phyloP scores from a whole-genome alignment of 2,797 vertebrate genomes.

The Acanthiza pusilla region DNA sequence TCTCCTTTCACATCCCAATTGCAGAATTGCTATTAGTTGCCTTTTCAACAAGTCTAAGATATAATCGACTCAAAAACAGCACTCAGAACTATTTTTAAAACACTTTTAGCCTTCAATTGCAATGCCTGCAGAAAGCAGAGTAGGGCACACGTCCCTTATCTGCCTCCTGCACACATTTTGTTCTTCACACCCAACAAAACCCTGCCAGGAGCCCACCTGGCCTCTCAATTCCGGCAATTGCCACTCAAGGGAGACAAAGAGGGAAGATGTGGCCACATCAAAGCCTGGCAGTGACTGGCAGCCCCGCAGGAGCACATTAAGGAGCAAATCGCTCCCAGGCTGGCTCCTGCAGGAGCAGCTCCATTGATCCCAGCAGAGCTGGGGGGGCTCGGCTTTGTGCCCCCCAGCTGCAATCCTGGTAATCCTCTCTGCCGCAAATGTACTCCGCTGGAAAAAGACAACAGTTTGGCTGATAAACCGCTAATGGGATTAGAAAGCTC shows the following conservation, averaged over 20 bases:
- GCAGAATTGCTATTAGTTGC: accelerated
- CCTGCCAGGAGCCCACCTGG: not conserved
- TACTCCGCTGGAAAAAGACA: not conserved
- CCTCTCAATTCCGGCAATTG: accelerated
- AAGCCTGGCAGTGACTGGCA: not conserved
- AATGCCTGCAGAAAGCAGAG: not conserved
- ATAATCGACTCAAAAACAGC: accelerated
- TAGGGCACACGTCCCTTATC: not conserved
- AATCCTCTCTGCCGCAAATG: not conserved
- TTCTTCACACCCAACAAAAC: not conserved
- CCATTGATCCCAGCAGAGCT: not conserved
- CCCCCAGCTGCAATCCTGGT: not conserved
- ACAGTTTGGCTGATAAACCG: not conserved
- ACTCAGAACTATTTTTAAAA: not conserved
- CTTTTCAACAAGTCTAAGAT: not conserved
- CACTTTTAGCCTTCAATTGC: not conserved
- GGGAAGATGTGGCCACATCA: not conserved
- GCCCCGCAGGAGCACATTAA: not conserved
- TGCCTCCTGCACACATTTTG: not conserved
- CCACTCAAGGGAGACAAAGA: not conserved
- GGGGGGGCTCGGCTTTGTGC: not conserved
- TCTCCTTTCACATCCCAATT: not conserved
- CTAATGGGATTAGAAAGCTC: not conserved
- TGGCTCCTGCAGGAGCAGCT: not conserved
- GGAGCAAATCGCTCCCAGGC: not conserved